phyloP scores from a whole-genome alignment of 1,140 invertebrate species.

The Magallana gigas region DNA sequence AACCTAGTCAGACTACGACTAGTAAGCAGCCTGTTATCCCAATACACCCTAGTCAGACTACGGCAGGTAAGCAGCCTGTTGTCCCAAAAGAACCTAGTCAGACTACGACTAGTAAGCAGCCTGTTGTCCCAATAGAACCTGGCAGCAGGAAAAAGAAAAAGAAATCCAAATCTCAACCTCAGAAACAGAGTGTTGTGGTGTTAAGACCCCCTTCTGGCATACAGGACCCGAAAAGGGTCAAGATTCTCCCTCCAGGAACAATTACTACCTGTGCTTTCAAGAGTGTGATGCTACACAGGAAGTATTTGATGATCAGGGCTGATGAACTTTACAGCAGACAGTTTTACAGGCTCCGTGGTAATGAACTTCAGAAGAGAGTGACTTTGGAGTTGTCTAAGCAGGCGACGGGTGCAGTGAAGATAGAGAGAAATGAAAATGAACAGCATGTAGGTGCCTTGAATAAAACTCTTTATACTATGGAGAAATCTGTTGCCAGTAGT shows the following conservation, averaged over 20 bases:
- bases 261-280: constrained; percentile 12
- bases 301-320: constrained; percentile 24
- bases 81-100: not conserved
- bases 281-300: constrained; percentile 10
- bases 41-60: not conserved
- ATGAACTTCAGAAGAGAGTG: constrained; percentile 10
- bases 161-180: not conserved
- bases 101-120: no score
- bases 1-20: not conserved
- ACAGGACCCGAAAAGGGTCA: constrained; percentile 21
- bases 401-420: not conserved
- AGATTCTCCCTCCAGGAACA: not conserved
- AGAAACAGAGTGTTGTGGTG: constrained; percentile 16
- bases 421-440: not conserved
- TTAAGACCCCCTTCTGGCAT: not conserved
- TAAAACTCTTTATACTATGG: not conserved
- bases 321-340: constrained; percentile 15
- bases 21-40: no score
- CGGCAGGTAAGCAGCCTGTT: not conserved
- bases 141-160: not conserved
- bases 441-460: not conserved
- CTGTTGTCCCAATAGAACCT: no score
- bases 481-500: not conserved
- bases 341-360: not conserved
- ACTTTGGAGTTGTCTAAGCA: constrained; percentile 12